Conservation (phyloP, 2,888 invertebrate species). For the Oasisia sp. region DNA sequence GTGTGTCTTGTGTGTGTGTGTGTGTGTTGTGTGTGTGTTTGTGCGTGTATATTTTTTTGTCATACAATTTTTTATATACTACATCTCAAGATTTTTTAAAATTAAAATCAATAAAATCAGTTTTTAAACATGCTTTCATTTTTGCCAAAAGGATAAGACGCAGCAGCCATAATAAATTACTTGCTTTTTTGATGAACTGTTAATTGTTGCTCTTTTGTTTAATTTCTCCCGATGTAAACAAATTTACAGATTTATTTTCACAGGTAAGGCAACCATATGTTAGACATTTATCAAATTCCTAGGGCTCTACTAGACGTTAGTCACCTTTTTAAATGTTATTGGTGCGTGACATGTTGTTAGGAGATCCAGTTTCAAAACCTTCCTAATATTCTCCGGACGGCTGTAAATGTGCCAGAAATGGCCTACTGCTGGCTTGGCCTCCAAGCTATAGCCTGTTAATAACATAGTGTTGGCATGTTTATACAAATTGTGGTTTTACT, state of each 20-base stretch:
- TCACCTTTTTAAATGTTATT: not conserved
- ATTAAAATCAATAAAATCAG: no score
- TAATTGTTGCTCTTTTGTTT: no score
- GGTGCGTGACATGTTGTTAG: not conserved
- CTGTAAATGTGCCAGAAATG: not conserved
- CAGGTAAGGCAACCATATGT: not conserved
- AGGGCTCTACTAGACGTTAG: not conserved
- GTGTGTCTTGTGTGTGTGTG: no score
- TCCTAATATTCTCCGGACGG: not conserved
- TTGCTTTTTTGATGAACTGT: no score
- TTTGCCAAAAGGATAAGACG: no score
- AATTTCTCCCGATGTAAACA: not conserved
- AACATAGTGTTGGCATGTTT: constrained; percentile 17
- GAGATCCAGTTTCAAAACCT: not conserved
- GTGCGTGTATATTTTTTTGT: no score
- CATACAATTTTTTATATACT: no score
- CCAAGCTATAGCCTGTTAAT: not conserved
- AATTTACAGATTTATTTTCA: not conserved
- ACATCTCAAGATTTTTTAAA: no score
- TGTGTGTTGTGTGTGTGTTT: no score
- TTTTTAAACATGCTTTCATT: no score
- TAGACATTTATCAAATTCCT: not conserved
- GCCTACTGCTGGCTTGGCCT: not conserved
- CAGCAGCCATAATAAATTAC: no score
- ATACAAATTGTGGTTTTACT: constrained; percentile 13